Evolutionary conservation across 2,888 invertebrate species (phyloP).

Genomic region (Conomelus anceps): DNA sequence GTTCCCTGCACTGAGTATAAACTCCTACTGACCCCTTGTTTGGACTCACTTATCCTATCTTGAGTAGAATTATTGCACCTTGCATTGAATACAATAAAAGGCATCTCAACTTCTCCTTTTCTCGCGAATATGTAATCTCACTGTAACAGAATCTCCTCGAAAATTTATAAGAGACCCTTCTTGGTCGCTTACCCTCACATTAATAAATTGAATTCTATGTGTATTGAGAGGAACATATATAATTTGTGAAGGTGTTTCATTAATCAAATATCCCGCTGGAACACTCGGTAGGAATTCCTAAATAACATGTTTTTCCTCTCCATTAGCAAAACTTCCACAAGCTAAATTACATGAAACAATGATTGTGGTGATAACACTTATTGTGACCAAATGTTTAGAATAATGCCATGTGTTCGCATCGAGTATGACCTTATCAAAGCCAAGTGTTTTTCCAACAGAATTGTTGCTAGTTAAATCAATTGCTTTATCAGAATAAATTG

Average conservation of each 20-base stretch:
- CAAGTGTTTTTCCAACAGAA: slow-evolving; percentile 33
- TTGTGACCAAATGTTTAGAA: slow-evolving; percentile 38
- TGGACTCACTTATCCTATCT: no score
- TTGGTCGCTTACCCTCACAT: slow-evolving; percentile 37
- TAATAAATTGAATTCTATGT: slow-evolving; percentile 28
- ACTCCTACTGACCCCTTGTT: no score
- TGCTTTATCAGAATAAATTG: slow-evolving; percentile 25
- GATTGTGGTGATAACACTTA: slow-evolving; percentile 36
- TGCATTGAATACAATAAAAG: no score
- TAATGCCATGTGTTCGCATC: slow-evolving; percentile 28
- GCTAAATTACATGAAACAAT: slow-evolving; percentile 36
- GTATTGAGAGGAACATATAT: slow-evolving; percentile 38
- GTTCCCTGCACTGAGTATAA: no score
- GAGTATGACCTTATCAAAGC: slow-evolving; percentile 28
- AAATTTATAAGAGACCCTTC: slow-evolving; percentile 37
- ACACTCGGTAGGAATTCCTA: slow-evolving; percentile 39
- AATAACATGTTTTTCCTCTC: slow-evolving; percentile 37
- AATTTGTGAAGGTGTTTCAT: slow-evolving; percentile 37
- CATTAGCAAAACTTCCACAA: slow-evolving; percentile 35
- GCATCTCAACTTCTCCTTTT: neutral
- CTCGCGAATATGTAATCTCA: slow-evolving; percentile 32
- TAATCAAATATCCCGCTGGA: slow-evolving; percentile 39
- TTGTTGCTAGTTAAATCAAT: slow-evolving; percentile 25
- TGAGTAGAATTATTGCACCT: no score
- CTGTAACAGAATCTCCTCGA: slow-evolving; percentile 36